A percentile compares a stretch with the other conserved stretches of the same genome.
Evolutionary conservation across 1,140 invertebrate species (phyloP).

Genomic region (Macrobrachium rosenbergii): DNA sequence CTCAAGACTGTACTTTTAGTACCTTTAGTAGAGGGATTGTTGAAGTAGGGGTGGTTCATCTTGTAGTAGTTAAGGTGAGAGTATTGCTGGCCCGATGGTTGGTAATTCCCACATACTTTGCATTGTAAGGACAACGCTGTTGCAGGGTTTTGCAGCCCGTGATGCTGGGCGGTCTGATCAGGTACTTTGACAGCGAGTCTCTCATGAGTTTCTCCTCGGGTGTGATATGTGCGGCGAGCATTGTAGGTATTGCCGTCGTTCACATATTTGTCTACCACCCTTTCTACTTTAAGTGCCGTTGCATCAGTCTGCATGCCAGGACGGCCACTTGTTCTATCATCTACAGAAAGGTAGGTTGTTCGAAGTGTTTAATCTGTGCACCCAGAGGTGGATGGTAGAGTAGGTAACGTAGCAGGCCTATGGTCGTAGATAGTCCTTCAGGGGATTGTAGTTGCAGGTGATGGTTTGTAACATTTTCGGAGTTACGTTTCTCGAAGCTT

Average conservation of each 20-base stretch:
- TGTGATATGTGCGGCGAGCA: constrained; percentile 48
- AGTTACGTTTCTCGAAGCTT: too few relatives aligned
- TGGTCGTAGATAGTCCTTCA: too few relatives aligned
- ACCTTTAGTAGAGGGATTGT: too few relatives aligned
- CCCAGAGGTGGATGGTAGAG: neutral
- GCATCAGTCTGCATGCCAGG: constrained; percentile 53
- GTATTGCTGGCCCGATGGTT: too few relatives aligned
- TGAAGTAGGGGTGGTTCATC: neutral
- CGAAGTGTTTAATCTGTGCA: neutral
- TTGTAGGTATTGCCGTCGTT: constrained; percentile 60
- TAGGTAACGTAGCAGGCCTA: too few relatives aligned
- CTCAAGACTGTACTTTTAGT: too few relatives aligned
- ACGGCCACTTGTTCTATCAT: constrained; percentile 50
- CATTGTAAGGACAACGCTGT: neutral
- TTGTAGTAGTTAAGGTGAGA: neutral
- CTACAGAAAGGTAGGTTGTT: constrained; percentile 62
- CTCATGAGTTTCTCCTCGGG: constrained; percentile 32
- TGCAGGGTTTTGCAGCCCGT: constrained; percentile 62
- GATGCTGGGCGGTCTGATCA: constrained; percentile 59
- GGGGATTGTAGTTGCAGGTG: too few relatives aligned
- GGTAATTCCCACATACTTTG: neutral
- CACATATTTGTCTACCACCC: constrained; percentile 66
- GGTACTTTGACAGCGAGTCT: constrained; percentile 58
- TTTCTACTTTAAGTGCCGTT: constrained; percentile 62
- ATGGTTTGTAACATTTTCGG: too few relatives aligned